These are phyloP conservation scores for Cactoblastis cactorum DNA, from an alignment of 2,888 invertebrate genomes.

Conservation along the genomic window DNA sequence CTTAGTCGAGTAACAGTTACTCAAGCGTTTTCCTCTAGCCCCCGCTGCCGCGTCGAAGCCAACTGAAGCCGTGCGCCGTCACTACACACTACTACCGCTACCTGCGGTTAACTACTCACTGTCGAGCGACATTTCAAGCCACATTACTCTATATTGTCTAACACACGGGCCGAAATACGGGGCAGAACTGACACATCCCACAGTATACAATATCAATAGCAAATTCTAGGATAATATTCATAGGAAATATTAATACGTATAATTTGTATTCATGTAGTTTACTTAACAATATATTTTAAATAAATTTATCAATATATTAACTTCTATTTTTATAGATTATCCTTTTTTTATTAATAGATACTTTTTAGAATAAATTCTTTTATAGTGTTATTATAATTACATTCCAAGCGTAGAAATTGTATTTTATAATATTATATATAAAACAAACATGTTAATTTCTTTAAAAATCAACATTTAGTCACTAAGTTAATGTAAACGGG, in stretches of 20 bases:
- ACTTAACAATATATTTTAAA: conserved; percentile 6
- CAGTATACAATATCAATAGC: conserved; percentile 4
- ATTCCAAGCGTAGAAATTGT: conserved; percentile 4
- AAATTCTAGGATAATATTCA: conserved; percentile 12
- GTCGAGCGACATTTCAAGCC: conserved; percentile 77
- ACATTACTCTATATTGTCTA: conserved; percentile 22
- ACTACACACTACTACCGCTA: conserved; percentile 62
- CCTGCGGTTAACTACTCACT: conserved; percentile 42
- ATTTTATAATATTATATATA: not conserved
- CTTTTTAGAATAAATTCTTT: conserved; percentile 13
- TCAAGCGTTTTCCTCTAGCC: conserved; percentile 43
- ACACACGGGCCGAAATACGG: conserved; percentile 17
- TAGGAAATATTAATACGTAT: conserved; percentile 9
- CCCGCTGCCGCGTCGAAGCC: conserved; percentile 62
- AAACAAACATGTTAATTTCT: not conserved
- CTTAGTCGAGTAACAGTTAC: not conserved
- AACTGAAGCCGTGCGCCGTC: conserved; percentile 73
- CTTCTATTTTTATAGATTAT: conserved; percentile 10
- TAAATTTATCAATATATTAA: conserved; percentile 12
- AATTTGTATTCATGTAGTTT: conserved; percentile 7
- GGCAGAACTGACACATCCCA: conserved; percentile 12
- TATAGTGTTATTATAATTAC: conserved; percentile 6
- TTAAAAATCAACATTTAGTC: conserved; percentile 13
- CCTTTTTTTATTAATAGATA: conserved; percentile 11
- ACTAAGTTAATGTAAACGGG: conserved; percentile 11